Evolutionary conservation across 1,140 invertebrate genomes (phyloP).

Genomic region (Brachionus paranguensis): DNA sequence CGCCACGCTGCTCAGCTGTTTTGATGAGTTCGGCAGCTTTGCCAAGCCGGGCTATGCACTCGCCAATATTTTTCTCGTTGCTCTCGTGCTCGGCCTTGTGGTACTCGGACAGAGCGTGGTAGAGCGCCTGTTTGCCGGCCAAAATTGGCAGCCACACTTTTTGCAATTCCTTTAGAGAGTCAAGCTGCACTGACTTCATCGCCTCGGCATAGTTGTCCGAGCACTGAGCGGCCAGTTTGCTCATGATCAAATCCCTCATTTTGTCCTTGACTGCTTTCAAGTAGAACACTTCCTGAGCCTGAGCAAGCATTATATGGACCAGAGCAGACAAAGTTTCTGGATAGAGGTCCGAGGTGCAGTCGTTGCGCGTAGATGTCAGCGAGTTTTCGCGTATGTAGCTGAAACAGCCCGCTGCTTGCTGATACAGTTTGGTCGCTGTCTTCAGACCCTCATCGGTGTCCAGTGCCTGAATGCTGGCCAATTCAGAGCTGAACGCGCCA

Average conservation of each 20-base stretch:
- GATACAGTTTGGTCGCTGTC: slow-evolving; percentile 80
- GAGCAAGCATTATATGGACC: slow-evolving; percentile 82
- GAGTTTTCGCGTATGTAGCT: slow-evolving; percentile 77
- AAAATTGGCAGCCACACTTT: slow-evolving; percentile 53
- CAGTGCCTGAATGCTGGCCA: slow-evolving; percentile 75
- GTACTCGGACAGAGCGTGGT: slow-evolving; percentile 78
- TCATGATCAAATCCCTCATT: slow-evolving; percentile 43
- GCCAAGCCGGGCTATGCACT: slow-evolving; percentile 80
- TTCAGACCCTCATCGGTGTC: slow-evolving; percentile 90
- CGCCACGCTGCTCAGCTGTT: background rate
- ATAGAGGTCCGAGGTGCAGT: slow-evolving; percentile 87
- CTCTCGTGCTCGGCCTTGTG: slow-evolving; percentile 78
- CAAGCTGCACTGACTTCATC: slow-evolving; percentile 78
- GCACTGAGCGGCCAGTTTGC: slow-evolving; percentile 78
- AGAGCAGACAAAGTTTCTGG: slow-evolving; percentile 82
- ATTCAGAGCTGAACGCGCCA: slow-evolving; percentile 80
- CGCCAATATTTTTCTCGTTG: slow-evolving; percentile 74
- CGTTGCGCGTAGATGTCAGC: slow-evolving; percentile 77
- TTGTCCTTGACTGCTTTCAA: slow-evolving; percentile 83
- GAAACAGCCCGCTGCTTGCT: slow-evolving; percentile 84
- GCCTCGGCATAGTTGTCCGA: slow-evolving; percentile 89
- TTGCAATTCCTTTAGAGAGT: slow-evolving; percentile 58
- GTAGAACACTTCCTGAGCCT: slow-evolving; percentile 94
- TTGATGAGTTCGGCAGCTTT: slow-evolving; percentile 45
- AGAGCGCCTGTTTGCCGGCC: slow-evolving; percentile 77